These are phyloP conservation scores for Epirrita christyi DNA, from an alignment of 2,888 invertebrate species.

Conservation along the genomic window DNA sequence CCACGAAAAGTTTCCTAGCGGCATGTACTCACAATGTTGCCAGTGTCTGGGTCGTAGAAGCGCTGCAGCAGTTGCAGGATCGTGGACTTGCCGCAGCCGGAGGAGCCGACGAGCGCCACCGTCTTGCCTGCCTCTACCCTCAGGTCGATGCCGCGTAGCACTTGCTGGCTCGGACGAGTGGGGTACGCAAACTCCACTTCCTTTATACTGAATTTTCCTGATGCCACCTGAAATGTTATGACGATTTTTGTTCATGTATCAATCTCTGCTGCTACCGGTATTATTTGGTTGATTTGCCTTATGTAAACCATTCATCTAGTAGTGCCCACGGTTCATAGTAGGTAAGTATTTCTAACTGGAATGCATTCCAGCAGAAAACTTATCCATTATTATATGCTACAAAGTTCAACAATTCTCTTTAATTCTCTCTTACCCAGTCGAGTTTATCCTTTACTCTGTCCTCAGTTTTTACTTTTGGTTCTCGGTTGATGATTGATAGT, in stretches of 20 bases:
- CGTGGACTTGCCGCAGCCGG: slow-evolving; percentile 93
- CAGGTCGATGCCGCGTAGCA: slow-evolving; percentile 88
- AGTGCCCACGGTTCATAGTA: too few species aligned
- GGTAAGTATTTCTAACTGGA: too few species aligned
- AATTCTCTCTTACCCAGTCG: slow-evolving; percentile 62
- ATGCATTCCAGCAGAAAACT: too few species aligned
- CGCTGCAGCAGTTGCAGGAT: slow-evolving; percentile 91
- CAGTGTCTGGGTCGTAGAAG: slow-evolving; percentile 90
- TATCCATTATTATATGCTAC: background rate
- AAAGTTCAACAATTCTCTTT: background rate
- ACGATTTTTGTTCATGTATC: background rate
- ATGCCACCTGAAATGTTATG: slow-evolving; percentile 69
- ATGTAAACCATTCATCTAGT: too few species aligned
- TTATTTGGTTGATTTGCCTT: background rate
- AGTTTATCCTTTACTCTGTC: slow-evolving; percentile 60
- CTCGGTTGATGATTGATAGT: slow-evolving; percentile 61
- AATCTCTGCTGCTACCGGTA: too few species aligned
- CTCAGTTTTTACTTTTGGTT: slow-evolving; percentile 66
- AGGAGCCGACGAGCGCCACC: slow-evolving; percentile 89
- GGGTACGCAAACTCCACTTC: slow-evolving; percentile 93
- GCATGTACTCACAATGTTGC: slow-evolving; percentile 69
- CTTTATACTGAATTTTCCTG: slow-evolving; percentile 88
- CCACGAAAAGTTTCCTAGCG: too few species aligned
- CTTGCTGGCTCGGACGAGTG: slow-evolving; percentile 87
- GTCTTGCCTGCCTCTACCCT: slow-evolving; percentile 89